phyloP scores from a whole-genome alignment of 1,140 invertebrate species.

The Megathymus violae region DNA sequence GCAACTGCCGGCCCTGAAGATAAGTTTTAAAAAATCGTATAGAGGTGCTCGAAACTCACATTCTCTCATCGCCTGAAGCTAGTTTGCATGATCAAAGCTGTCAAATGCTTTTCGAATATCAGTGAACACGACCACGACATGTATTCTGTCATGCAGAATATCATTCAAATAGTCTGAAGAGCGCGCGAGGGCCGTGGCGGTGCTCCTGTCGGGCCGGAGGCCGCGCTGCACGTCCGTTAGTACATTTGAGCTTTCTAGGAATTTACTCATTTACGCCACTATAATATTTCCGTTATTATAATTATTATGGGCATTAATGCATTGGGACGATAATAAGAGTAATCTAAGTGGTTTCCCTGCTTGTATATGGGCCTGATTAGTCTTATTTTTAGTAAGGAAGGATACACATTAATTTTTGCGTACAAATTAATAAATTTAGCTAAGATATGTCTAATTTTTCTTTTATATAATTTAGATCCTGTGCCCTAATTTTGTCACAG shows the following conservation, averaged over 20 bases:
- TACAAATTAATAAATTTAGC: background rate
- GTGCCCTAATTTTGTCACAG: background rate
- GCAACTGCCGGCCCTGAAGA: too few species aligned
- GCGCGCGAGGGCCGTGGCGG: constrained; percentile 5
- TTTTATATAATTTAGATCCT: constrained; percentile 6
- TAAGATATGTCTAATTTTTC: background rate
- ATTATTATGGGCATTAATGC: constrained; percentile 42
- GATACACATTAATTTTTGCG: background rate
- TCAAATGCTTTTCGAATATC: background rate
- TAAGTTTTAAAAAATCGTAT: background rate
- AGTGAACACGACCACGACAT: background rate
- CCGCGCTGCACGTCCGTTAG: constrained; percentile 40
- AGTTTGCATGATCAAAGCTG: background rate
- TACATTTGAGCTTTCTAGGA: constrained; percentile 39
- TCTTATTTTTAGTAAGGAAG: background rate
- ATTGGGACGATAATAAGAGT: constrained; percentile 44
- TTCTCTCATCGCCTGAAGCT: background rate
- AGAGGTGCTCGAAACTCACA: background rate
- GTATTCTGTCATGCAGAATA: background rate
- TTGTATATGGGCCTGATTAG: background rate
- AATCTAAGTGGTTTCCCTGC: constrained; percentile 26
- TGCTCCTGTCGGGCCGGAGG: constrained; percentile 29
- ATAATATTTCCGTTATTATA: constrained; percentile 50
- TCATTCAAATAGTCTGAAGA: constrained; percentile 4
- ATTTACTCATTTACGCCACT: constrained; percentile 37